phyloP scores from a whole-genome alignment of 1,140 invertebrate genomes.

The Cotesia glomerata region DNA sequence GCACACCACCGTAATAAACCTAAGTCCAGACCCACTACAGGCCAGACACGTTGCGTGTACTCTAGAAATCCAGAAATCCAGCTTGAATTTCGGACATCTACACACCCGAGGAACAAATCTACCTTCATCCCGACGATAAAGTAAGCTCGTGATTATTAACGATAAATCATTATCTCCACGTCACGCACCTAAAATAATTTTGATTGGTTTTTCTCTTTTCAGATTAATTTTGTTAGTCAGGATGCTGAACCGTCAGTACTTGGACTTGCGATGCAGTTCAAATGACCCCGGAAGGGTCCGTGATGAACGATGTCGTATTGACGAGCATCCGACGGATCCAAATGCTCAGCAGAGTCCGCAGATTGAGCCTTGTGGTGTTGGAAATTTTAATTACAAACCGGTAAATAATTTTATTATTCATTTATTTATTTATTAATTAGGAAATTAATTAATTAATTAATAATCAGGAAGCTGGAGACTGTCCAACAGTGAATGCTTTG shows the following conservation, averaged over 20 bases:
- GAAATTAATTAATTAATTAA: background rate
- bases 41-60: conserved; percentile 3
- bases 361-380: conserved; percentile 18
- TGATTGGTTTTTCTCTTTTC: background rate
- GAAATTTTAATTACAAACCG: background rate
- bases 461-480: background rate
- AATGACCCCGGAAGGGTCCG: conserved; percentile 29
- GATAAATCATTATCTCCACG: background rate
- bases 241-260: conserved; percentile 37
- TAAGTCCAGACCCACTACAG: background rate
- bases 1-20: background rate
- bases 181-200: too few relatives aligned
- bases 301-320: conserved; percentile 9
- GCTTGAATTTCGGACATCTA: background rate
- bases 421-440: background rate
- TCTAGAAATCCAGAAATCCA: background rate
- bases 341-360: background rate
- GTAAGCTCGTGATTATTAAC: background rate
- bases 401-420: background rate
- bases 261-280: conserved; percentile 34
- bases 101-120: background rate
- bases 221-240: background rate
- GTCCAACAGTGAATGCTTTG: conserved; percentile 26
- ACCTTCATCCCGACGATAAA: too few relatives aligned
- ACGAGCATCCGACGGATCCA: conserved; percentile 1